These are phyloP conservation scores for Luperina testacea DNA, from an alignment of 2,888 invertebrate genomes.

Conservation along the genomic window DNA sequence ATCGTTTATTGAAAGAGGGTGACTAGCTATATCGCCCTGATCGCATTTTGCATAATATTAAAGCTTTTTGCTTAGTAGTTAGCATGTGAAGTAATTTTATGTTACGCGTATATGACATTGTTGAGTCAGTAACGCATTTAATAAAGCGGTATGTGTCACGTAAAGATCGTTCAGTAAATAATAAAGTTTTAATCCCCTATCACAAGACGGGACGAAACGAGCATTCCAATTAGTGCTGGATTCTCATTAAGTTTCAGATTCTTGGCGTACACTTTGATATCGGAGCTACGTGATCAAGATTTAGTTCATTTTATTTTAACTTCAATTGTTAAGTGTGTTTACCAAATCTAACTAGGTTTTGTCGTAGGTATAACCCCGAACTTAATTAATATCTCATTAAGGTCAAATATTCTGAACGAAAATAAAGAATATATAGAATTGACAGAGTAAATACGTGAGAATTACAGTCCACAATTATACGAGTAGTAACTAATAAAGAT, in stretches of 20 bases:
- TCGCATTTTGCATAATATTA: background rate
- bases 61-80: background rate
- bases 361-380: conserved; percentile 2
- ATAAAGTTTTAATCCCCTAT: conserved; percentile 80
- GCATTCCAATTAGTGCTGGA: conserved; percentile 87
- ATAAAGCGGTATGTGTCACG: conserved; percentile 61
- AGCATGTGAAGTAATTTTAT: conserved; percentile 4
- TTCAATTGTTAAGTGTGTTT: conserved; percentile 62
- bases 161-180: conserved; percentile 73
- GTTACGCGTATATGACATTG: conserved; percentile 8
- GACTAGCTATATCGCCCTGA: no score
- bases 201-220: conserved; percentile 79
- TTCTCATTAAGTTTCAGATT: conserved; percentile 87
- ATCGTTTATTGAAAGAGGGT: background rate
- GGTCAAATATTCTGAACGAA: background rate
- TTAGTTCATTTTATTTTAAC: conserved; percentile 77
- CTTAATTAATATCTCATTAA: background rate
- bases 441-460: background rate
- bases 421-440: background rate
- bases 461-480: background rate
- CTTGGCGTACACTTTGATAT: conserved; percentile 84
- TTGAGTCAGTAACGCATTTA: conserved; percentile 51
- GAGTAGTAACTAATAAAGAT: background rate
- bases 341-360: conserved; percentile 28
- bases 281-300: conserved; percentile 86